Evolutionary conservation across 2,113 vertebrate species (phyloP), one percentile per base, ranked within the genome.

Genomic region (Taxidea taxus): DNA sequence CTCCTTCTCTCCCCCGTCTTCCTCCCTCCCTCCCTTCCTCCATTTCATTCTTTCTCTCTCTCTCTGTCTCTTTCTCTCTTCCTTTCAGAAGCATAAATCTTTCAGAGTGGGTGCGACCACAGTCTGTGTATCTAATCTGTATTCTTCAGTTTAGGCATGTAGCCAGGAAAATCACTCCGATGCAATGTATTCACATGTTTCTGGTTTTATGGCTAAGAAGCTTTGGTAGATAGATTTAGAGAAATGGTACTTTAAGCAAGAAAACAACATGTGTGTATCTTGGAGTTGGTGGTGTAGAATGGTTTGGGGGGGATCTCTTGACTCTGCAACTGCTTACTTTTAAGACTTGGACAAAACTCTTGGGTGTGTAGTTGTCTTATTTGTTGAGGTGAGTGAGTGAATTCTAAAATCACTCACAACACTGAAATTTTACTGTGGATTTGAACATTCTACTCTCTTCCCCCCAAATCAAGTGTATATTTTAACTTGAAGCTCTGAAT

Each of bases 31-130:
- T 23, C 11, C 5, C 68, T 39, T 39, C 10, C 68, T 21, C 11
- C 4, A 1, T 2, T 37, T 2, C 18, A 0, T 37, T 18, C 34
- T 9, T 68, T 2, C 18, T 11, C 6, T 1, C 20, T 39, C 1
- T 10, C 37, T 25, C 6, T 12, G 21, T 39, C 16, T 68, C 7
- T 16, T 7, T 66, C 4, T 18, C 37, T 77, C 11, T 74, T 66
- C 18, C 7, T 44, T 92, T 80, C 42, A n/a, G 14, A 91, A 86
- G 8, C 54, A 37, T 7, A 78, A 7, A 39, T 70, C 5, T 95
- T 80, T 94, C 37, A 81, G 6, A 23, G 6, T 37, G 37, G 16
- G 15, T 91, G 37, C 2, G 66, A 23, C 34, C 37, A 34, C 14
- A 44, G 25, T 49, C 39, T 47, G 14, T 2, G 10, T 27, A 58